Evolutionary conservation across 2,797 vertebrate genomes (phyloP), one percentile per base, ranked within the genome.

Genomic region (Leptodactylus fallax): DNA sequence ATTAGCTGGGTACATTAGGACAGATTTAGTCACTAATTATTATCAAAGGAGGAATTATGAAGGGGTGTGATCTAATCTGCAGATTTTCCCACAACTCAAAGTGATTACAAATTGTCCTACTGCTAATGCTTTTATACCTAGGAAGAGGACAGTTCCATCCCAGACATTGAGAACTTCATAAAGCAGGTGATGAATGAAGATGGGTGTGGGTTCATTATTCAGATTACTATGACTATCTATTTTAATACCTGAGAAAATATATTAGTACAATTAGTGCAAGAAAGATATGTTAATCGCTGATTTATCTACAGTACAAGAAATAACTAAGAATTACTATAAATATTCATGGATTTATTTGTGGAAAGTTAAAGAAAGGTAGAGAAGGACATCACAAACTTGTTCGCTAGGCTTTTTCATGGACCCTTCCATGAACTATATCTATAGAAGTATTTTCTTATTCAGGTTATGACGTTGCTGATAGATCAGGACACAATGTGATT

Each of bases 41-140:
- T 77, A 51, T 85, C n/a, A 63, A 19, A 53, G 36, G 45, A 27
- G 1, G 19, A 21, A 55, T 76, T 77, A 76, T 65, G 36, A 61
- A 45, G 45, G 55, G 76, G 61, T 56, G 81, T 84, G 74, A 27
- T 63, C 83, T 79, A 23, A 49, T 76, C 56, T 16, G 63, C 2
- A 17, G n/a, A 58, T 69, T 23, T 80, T 79, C 63, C 61, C 47
- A 83, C 60, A 79, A 53, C 36, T 27, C 10, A 51, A n/a, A 11
- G 45, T 87, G 47, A 25, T 2, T 65, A 88, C 71, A 87, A 78
- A 88, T 79, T 88, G 86, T 51, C 51, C 25, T 78, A 47, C 49
- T 71, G 53, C 12, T 67, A 49, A 74, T 74, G 21, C 8, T 51
- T 49, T 83, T 36, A 83, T 21, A 78, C 78, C 49, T 45, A 76